Conservation (phyloP, 2,113 vertebrate genomes). For the Cinclus cinclus region DNA sequence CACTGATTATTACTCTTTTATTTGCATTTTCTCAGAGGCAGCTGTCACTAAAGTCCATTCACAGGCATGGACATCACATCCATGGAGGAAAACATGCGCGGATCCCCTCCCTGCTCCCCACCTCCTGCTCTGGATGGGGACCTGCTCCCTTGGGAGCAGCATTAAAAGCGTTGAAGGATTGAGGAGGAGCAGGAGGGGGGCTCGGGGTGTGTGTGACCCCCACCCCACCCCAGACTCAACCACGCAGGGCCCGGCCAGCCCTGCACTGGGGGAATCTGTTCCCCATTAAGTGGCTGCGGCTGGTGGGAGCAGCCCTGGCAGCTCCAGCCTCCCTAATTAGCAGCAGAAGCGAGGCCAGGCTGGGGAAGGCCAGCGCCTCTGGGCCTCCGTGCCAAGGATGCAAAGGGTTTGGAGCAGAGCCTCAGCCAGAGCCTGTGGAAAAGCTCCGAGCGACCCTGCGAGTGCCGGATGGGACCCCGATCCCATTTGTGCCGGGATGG, state of each 20-base stretch:
- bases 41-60: rapidly evolving
- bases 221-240: not conserved
- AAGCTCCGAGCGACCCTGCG: rapidly evolving
- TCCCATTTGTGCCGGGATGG: rapidly evolving
- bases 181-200: rapidly evolving
- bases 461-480: rapidly evolving
- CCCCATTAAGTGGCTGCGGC: not conserved
- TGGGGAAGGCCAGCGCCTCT: not conserved
- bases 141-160: not conserved
- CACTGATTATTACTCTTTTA: not conserved
- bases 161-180: not conserved
- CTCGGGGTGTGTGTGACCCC: not conserved
- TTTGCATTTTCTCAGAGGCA: not conserved
- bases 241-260: not conserved
- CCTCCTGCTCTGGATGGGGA: rapidly evolving
- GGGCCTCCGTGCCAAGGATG: constrained; percentile 32
- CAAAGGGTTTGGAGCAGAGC: not conserved
- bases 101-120: not conserved
- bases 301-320: constrained; percentile 13
- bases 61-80: not conserved
- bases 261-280: not conserved
- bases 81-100: rapidly evolving
- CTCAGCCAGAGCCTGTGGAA: not conserved
- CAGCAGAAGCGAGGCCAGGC: constrained; percentile 34
- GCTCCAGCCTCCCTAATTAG: constrained; percentile 33